Evolutionary conservation across 2,888 invertebrate genomes (phyloP).

Genomic region (Leucozona laternaria): DNA sequence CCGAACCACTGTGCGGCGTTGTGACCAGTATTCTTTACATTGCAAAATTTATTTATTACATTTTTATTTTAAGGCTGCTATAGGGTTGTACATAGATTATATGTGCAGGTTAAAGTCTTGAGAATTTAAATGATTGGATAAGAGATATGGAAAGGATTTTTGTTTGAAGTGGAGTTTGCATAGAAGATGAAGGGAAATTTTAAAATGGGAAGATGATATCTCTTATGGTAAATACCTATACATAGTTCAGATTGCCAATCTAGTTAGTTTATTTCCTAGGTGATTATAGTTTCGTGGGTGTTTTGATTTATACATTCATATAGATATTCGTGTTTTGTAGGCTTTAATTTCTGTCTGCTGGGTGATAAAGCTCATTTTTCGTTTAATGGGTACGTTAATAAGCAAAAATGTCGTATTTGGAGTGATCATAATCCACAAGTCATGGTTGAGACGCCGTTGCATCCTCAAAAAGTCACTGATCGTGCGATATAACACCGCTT

Average conservation of each 20-base stretch:
- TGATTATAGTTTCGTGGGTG: neutral
- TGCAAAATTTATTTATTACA: constrained; percentile 36
- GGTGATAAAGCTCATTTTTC: too few relatives aligned
- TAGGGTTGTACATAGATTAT: constrained; percentile 30
- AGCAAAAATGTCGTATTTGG: too few relatives aligned
- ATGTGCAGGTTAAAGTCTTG: constrained; percentile 20
- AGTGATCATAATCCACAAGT: too few relatives aligned
- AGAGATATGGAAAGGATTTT: constrained; percentile 48
- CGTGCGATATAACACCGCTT: too few relatives aligned
- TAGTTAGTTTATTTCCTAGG: constrained; percentile 12
- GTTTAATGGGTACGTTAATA: too few relatives aligned
- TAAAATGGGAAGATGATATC: neutral
- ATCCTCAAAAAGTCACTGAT: too few relatives aligned
- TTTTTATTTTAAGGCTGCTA: constrained; percentile 15
- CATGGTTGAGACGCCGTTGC: too few relatives aligned
- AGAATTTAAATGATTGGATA: constrained; percentile 46
- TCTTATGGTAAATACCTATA: neutral
- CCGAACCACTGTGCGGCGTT: too few relatives aligned
- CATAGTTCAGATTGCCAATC: neutral
- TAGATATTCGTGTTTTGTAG: too few relatives aligned
- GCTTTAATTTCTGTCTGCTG: too few relatives aligned
- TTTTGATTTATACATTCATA: neutral
- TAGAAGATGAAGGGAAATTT: constrained; percentile 29
- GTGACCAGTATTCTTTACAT: constrained; percentile 53
- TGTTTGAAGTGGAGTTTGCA: neutral